These are phyloP conservation scores for Brachycybe producta DNA, from an alignment of 2,888 invertebrate species.

Conservation along the genomic window DNA sequence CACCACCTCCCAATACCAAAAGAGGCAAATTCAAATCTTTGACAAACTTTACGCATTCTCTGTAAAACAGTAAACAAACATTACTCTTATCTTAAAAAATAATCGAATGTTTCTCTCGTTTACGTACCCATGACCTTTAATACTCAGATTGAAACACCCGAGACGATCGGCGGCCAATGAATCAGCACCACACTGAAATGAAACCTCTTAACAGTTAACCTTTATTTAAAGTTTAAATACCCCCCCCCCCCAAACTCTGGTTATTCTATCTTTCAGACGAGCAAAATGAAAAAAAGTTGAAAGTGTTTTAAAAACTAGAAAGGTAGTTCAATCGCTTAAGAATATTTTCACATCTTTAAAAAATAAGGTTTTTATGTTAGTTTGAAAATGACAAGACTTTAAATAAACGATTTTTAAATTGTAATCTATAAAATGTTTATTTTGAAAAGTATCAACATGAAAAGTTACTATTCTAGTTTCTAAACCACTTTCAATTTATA, in stretches of 20 bases:
- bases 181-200: slow-evolving; percentile 85
- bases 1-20: slow-evolving; percentile 68
- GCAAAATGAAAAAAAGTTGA: no score
- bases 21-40: slow-evolving; percentile 83
- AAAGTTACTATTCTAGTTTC: slow-evolving; percentile 3
- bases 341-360: neutral
- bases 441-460: neutral
- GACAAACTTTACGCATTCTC: slow-evolving; percentile 92
- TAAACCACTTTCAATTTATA: slow-evolving; percentile 12
- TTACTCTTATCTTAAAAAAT: neutral
- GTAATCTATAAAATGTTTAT: neutral
- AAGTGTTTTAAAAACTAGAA: no score
- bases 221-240: no score
- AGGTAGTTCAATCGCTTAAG: no score
- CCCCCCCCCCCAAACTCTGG: no score
- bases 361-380: slow-evolving; percentile 1
- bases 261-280: no score
- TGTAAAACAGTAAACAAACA: slow-evolving; percentile 24
- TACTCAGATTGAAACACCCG: slow-evolving; percentile 91
- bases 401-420: no score
- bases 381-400: neutral
- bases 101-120: no score
- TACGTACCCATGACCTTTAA: slow-evolving; percentile 71
- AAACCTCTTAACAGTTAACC: no score
- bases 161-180: slow-evolving; percentile 87